Conservation (phyloP, 2,888 invertebrate genomes). For the Rotaria socialis region DNA sequence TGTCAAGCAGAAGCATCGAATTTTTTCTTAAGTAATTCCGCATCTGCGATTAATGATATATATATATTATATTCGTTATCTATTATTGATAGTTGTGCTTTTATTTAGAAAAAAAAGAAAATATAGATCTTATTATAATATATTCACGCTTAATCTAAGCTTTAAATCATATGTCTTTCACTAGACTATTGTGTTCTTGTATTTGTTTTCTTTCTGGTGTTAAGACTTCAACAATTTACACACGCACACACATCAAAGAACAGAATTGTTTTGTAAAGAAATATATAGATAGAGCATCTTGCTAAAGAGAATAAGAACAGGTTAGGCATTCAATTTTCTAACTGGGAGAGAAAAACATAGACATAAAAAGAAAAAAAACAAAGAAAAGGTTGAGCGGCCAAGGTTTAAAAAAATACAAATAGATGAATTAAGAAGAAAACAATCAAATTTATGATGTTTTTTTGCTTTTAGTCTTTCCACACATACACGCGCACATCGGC, state of each 20-base stretch:
- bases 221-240: slow-evolving; percentile 10
- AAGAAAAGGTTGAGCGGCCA: slow-evolving; percentile 12
- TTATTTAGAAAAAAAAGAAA: neutral
- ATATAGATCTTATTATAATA: neutral
- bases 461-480: neutral
- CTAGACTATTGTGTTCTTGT: neutral
- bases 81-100: neutral
- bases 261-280: neutral
- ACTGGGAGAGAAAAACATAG: neutral
- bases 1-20: neutral
- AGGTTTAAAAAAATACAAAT: slow-evolving; percentile 2
- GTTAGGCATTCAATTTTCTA: slow-evolving; percentile 2
- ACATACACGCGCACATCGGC: neutral
- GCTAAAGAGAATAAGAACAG: neutral
- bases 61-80: no score
- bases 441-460: neutral
- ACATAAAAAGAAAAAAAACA: neutral
- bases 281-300: neutral
- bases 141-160: neutral
- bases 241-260: neutral
- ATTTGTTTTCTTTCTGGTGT: neutral
- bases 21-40: no score
- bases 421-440: neutral
- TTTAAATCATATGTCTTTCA: neutral
- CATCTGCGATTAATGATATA: no score